Evolutionary conservation across 2,797 vertebrate species (phyloP).

Genomic region (Thamnophis elegans): DNA sequence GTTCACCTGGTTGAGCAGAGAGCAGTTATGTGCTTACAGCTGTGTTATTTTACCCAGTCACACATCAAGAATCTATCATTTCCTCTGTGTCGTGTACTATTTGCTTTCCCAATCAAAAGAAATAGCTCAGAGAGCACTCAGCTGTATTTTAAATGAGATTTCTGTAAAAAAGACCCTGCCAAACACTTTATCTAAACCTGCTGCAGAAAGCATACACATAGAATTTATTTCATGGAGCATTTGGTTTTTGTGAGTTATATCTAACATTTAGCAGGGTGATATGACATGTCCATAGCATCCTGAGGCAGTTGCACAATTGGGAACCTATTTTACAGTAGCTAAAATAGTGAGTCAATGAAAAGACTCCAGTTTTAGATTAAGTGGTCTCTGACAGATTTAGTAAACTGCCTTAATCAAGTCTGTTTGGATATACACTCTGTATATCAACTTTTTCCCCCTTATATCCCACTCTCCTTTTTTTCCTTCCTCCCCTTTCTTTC

Average conservation of each 20-base stretch:
- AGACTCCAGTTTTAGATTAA: not conserved
- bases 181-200: slow-evolving; percentile 50
- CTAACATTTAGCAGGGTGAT: slow-evolving; percentile 26
- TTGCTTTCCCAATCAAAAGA: slow-evolving; percentile 13
- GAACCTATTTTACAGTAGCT: not conserved
- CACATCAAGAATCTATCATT: not conserved
- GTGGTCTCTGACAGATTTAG: not conserved
- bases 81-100: slow-evolving; percentile 12
- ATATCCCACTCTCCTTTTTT: not conserved
- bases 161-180: slow-evolving; percentile 42
- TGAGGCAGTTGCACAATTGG: not conserved
- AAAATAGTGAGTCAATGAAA: not conserved
- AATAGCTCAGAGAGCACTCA: slow-evolving; percentile 33
- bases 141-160: slow-evolving; percentile 54
- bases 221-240: slow-evolving; percentile 37
- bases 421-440: not conserved
- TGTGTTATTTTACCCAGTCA: not conserved
- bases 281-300: not conserved
- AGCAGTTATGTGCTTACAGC: not conserved
- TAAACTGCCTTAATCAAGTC: not conserved
- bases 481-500: not conserved
- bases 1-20: not conserved
- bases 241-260: slow-evolving; percentile 60
- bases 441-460: not conserved
- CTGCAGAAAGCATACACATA: slow-evolving; percentile 41